phyloP scores from a whole-genome alignment of 2,113 vertebrate species.

The Caloenas nicobarica region DNA sequence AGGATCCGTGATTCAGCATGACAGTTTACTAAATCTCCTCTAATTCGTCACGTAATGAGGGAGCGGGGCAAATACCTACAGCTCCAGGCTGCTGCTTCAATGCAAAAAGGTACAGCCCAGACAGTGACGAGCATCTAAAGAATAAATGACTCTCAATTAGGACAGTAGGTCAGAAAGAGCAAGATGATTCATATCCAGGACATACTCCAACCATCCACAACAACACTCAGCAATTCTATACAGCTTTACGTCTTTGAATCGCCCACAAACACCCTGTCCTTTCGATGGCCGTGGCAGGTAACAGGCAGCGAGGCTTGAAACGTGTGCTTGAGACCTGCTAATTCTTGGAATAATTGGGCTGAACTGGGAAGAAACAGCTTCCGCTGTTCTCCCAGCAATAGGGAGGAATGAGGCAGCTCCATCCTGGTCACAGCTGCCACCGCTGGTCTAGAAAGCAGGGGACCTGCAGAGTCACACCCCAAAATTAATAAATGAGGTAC shows the following conservation, averaged over 20 bases:
- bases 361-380: not conserved
- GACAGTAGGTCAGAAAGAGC: conserved; percentile 68
- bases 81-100: conserved; percentile 11
- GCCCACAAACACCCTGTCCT: not conserved
- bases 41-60: not conserved
- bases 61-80: not conserved
- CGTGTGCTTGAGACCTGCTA: not conserved
- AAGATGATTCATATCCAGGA: conserved; percentile 52
- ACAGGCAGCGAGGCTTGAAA: not conserved
- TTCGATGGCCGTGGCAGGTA: not conserved
- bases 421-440: not conserved
- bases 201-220: not conserved
- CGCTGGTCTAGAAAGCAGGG: not conserved
- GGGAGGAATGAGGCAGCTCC: not conserved
- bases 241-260: not conserved
- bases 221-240: not conserved
- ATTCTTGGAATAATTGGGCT: not conserved
- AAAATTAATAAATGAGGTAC: not conserved
- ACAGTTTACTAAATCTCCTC: conserved; percentile 3
- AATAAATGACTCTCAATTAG: conserved; percentile 58
- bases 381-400: not conserved
- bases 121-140: not conserved
- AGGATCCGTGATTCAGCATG: conserved; percentile 36
- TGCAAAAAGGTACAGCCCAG: not conserved
- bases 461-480: not conserved